Conservation (phyloP, 2,113 vertebrate species). For the Macroglossus sobrinus region DNA sequence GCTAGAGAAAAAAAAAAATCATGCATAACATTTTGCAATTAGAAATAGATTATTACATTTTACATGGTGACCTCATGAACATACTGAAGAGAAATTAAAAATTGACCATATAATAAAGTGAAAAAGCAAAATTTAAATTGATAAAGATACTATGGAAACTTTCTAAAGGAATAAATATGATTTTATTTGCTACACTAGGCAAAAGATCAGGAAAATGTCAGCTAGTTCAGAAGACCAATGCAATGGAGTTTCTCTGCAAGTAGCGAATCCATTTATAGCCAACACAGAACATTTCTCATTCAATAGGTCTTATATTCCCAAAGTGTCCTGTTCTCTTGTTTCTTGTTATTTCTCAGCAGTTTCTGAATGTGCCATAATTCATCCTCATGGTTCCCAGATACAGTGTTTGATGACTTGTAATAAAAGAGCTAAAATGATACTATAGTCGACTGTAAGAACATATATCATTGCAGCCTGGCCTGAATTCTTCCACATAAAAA, state of each 20-base stretch:
- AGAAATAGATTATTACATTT: neutral
- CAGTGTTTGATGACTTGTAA: slow-evolving; percentile 34
- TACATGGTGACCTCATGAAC: neutral
- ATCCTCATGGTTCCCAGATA: slow-evolving; percentile 53
- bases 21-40: neutral
- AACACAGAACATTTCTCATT: neutral
- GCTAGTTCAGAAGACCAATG: neutral
- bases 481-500: neutral
- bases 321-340: slow-evolving; percentile 17
- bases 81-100: slow-evolving; percentile 12
- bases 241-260: neutral
- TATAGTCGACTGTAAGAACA: neutral
- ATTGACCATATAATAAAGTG: neutral
- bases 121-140: slow-evolving; percentile 35
- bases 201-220: neutral
- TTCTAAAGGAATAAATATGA: neutral
- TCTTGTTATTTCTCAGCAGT: slow-evolving; percentile 47
- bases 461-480: neutral
- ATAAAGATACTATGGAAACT: neutral
- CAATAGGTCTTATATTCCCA: neutral
- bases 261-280: neutral
- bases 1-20: neutral
- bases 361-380: slow-evolving; percentile 59
- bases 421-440: slow-evolving; percentile 4
- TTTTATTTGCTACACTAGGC: neutral